phyloP scores from a whole-genome alignment of 2,797 vertebrate genomes.

The Acrossocheilus wenchowensis region DNA sequence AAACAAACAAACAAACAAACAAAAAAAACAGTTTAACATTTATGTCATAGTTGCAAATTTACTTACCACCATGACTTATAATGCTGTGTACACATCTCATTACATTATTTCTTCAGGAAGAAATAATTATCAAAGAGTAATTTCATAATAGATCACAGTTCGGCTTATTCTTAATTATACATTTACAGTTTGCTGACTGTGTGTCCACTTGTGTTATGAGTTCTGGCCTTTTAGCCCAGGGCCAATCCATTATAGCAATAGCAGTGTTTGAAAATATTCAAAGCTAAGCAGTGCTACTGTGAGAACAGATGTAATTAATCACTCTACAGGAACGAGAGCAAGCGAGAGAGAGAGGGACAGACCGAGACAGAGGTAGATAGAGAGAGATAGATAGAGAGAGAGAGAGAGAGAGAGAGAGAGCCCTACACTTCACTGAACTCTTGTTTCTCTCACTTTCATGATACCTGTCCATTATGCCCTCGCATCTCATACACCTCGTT shows the following conservation, averaged over 20 bases:
- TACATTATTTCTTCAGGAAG: background rate
- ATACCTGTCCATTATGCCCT: conserved; percentile 97
- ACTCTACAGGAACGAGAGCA: background rate
- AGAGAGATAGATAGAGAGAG: conserved; percentile 4
- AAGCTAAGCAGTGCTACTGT: conserved; percentile 10
- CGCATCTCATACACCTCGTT: conserved; percentile 95
- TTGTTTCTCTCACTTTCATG: conserved; percentile 83
- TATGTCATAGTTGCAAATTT: background rate
- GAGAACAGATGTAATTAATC: background rate
- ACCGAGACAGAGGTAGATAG: conserved; percentile 6
- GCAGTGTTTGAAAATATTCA: background rate
- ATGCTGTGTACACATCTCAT: background rate
- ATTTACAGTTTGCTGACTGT: conserved; percentile 9
- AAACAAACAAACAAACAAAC: conserved; percentile 22
- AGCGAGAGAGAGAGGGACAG: background rate
- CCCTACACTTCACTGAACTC: conserved; percentile 51
- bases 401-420: conserved; percentile 5
- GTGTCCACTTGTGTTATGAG: background rate
- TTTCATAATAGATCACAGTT: conserved; percentile 15
- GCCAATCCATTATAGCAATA: conserved; percentile 1
- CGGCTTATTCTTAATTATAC: background rate
- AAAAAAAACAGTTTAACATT: conserved; percentile 21
- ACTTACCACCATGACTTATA: background rate
- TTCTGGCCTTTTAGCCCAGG: background rate
- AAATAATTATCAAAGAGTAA: background rate